Evolutionary conservation across 2,888 invertebrate species (phyloP).

Genomic region (Hydropsyche betteni): DNA sequence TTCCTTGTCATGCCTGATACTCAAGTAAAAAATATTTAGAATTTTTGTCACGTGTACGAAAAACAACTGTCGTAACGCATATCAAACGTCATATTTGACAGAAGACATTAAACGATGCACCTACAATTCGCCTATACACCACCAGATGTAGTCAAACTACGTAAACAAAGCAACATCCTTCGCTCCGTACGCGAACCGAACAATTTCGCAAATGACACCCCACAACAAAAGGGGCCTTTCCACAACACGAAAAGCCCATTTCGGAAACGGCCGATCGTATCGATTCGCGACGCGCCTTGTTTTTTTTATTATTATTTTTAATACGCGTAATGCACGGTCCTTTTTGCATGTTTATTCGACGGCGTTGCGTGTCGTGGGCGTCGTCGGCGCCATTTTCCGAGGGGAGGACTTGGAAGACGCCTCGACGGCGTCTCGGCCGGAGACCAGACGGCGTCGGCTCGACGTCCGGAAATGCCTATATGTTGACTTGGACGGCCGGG

Average conservation of each 20-base stretch:
- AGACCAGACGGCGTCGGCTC: slow-evolving; percentile 26
- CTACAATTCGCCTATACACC: too few relatives aligned
- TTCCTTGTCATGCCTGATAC: too few relatives aligned
- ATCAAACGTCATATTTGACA: too few relatives aligned
- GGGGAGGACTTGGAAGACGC: slow-evolving; percentile 10
- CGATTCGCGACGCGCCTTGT: neutral
- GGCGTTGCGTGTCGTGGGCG: slow-evolving; percentile 22
- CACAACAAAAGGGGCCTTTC: neutral
- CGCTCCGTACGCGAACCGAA: too few relatives aligned
- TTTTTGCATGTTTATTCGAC: too few relatives aligned
- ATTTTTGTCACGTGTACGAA: too few relatives aligned
- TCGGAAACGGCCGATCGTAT: neutral
- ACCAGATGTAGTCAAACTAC: too few relatives aligned
- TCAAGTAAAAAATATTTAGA: too few relatives aligned
- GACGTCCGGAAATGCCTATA: slow-evolving; percentile 17
- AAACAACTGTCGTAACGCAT: too few relatives aligned
- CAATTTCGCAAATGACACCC: too few relatives aligned
- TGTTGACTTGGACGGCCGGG: neutral
- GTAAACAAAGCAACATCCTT: too few relatives aligned
- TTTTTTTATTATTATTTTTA: neutral
- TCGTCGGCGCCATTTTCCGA: slow-evolving; percentile 15
- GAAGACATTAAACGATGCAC: too few relatives aligned
- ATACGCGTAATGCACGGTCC: neutral
- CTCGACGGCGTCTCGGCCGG: slow-evolving; percentile 10
- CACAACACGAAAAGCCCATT: neutral